These are phyloP conservation scores for Volucella inflata DNA, from an alignment of 2,888 invertebrate species.

Conservation along the genomic window DNA sequence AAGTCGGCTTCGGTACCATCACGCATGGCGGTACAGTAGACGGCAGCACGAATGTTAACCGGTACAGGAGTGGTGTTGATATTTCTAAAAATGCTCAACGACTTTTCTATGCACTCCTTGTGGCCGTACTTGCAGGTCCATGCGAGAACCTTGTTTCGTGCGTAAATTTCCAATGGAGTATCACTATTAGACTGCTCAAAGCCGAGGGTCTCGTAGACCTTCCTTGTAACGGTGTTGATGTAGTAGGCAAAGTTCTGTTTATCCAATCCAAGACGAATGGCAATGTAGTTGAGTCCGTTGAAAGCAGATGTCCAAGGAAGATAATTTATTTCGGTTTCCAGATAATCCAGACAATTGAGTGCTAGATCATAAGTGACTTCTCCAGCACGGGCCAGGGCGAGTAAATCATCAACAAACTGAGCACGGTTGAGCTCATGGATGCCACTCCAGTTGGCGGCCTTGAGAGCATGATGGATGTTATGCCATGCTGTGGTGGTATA, in stretches of 20 bases:
- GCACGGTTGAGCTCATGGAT: slow-evolving; percentile 89
- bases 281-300: slow-evolving; percentile 82
- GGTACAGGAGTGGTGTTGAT: slow-evolving; percentile 81
- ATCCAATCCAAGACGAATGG: slow-evolving; percentile 78
- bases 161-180: slow-evolving; percentile 85
- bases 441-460: slow-evolving; percentile 82
- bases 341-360: slow-evolving; percentile 88
- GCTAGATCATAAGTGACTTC: slow-evolving; percentile 86
- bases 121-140: slow-evolving; percentile 87
- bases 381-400: slow-evolving; percentile 89
- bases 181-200: slow-evolving; percentile 84
- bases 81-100: slow-evolving; percentile 82
- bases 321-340: slow-evolving; percentile 88
- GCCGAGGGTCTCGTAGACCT: slow-evolving; percentile 84
- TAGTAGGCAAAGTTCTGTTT: slow-evolving; percentile 81
- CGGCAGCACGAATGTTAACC: slow-evolving; percentile 87
- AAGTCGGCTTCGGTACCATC: slow-evolving; percentile 87
- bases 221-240: slow-evolving; percentile 84
- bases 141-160: slow-evolving; percentile 84
- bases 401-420: slow-evolving; percentile 92
- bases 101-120: slow-evolving; percentile 85
- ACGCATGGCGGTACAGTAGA: slow-evolving; percentile 91
- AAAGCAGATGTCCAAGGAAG: slow-evolving; percentile 90
- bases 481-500: slow-evolving; percentile 87
- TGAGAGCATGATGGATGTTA: slow-evolving; percentile 84